Base-by-base conservation (phyloP, 2,888 invertebrate genomes). In the Synergus gifuensis region DNA sequence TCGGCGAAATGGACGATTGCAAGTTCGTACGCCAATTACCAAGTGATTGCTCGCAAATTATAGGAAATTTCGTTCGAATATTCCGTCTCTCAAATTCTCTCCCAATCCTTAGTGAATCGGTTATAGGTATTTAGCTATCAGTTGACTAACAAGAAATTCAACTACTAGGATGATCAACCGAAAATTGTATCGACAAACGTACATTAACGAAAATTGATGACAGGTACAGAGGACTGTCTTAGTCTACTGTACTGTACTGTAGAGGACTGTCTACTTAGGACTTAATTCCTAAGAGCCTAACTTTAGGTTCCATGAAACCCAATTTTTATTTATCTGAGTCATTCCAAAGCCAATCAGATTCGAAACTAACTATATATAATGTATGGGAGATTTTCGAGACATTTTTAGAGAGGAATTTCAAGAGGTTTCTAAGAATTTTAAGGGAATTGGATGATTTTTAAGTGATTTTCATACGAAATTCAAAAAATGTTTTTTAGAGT, bases 41-140 rank as follows among this genome's bases (percentile, higher is more conserved):
- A 83, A 85, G 85, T 88, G 88, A 89, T 89, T 89, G 89, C 89
- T 86, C 85, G 86, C 82, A 88, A 88, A 89, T 89, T 89, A 88
- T 88, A 88, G 89, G 89, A 89, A 89, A 89, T 89, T 85, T 86
- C 88, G 87, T 89, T 89, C 83, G 82, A 77, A 54, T 83, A 80
- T 81, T 54, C 54, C 73, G 63, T 64, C 69, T 73, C 78, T 85
- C 84, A 84, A 79, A 85, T 18, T 58, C 58, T 58, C 58, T 58
- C 58, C n/a, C 58, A 58, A 18, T 58, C 84, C 85, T 85, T 84
- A 83, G 85, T 81, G 85, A 87, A 88, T 88, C 87, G 88, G 85
- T 87, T 87, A 88, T 89, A 86, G 85, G 83, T 85, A 86, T 86
- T 87, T 85, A 84, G 84, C 79, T 9, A 4, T 80, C 69, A 69